Evolutionary conservation across 1,140 invertebrate species (phyloP).

Genomic region (Bicyclus anynana): DNA sequence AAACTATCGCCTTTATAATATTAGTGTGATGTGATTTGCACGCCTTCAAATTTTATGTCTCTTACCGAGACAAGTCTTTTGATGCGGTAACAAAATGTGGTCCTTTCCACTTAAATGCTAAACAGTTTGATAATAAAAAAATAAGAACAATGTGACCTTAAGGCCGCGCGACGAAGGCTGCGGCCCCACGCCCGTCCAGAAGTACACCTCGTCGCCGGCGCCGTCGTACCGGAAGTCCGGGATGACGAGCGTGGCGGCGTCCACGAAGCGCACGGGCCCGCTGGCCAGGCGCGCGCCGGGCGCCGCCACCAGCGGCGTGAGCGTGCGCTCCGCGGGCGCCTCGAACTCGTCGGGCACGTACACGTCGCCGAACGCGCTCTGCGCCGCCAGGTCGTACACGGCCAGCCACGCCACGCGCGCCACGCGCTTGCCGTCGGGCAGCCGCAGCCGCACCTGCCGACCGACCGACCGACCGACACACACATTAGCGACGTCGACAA

Average conservation of each 20-base stretch:
- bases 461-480: no score
- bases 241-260: conserved; percentile 89
- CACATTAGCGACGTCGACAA: no score
- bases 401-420: conserved; percentile 94
- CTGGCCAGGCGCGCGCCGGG: conserved; percentile 83
- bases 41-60: no score
- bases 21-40: no score
- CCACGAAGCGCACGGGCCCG: conserved; percentile 83
- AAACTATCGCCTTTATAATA: no score
- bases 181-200: conserved; percentile 93
- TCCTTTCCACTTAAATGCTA: no score
- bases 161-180: conserved; percentile 88
- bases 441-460: no score
- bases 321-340: conserved; percentile 85
- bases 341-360: conserved; percentile 95
- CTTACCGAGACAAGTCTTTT: no score
- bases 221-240: conserved; percentile 89
- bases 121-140: no score
- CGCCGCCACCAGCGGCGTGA: conserved; percentile 83
- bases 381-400: conserved; percentile 90
- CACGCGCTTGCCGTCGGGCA: conserved; percentile 92
- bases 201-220: conserved; percentile 86
- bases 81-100: no score
- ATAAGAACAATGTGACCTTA: no score
- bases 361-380: conserved; percentile 93